Evolutionary conservation across 2,888 invertebrate genomes (phyloP).

Genomic region (Odontothrips loti): DNA sequence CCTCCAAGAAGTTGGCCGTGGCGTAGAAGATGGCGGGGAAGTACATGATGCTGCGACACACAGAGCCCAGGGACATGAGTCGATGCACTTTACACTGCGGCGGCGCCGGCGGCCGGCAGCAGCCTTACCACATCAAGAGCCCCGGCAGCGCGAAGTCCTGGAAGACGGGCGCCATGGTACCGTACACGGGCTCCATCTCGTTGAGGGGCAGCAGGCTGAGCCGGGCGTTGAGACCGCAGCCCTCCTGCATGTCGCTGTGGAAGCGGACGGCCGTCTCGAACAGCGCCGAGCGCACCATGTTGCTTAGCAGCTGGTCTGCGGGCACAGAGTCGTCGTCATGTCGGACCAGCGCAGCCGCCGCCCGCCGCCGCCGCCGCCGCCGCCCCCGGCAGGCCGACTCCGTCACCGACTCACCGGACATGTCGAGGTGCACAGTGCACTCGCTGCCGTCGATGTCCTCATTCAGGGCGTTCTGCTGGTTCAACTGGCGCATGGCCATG

Average conservation of each 20-base stretch:
- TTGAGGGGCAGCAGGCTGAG: background rate
- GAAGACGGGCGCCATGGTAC: background rate
- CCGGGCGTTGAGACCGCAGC: background rate
- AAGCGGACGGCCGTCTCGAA: background rate
- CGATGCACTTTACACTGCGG: too few relatives aligned
- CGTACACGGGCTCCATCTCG: slow-evolving; percentile 11
- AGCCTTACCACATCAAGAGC: background rate
- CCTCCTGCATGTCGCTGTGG: slow-evolving; percentile 1
- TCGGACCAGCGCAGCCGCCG: background rate
- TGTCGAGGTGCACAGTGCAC: background rate
- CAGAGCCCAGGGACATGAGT: background rate
- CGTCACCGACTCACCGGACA: background rate
- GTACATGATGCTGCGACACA: slow-evolving; percentile 2
- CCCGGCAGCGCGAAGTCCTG: slow-evolving; percentile 10
- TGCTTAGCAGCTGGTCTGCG: background rate
- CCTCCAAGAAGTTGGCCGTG: slow-evolving; percentile 15
- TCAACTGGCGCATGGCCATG: background rate
- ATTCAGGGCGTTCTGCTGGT: background rate
- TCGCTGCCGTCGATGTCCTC: background rate
- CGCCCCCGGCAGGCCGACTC: background rate
- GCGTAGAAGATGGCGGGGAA: slow-evolving; percentile 20
- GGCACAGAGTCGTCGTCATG: background rate
- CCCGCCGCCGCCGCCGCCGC: background rate
- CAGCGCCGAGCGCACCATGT: background rate
- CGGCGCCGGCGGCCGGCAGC: too few relatives aligned